These are phyloP conservation scores for Toxotes lorentzi DNA, from an alignment of 2,797 vertebrate genomes.

Conservation along the genomic window DNA sequence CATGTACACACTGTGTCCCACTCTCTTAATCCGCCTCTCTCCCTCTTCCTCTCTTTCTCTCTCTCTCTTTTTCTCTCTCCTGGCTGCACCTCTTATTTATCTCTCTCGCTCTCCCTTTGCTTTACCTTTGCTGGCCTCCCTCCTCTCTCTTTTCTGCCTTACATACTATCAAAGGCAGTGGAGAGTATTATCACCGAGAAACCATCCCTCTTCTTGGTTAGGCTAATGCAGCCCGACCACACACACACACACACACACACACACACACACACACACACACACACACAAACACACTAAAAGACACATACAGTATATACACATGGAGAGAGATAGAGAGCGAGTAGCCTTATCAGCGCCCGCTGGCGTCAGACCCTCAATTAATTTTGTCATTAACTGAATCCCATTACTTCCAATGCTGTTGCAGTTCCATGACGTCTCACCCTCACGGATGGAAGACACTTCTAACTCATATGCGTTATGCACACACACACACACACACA, in stretches of 20 bases:
- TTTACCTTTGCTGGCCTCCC: slow-evolving; percentile 33
- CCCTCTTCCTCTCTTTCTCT: slow-evolving; percentile 1
- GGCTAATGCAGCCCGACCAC: slow-evolving; percentile 42
- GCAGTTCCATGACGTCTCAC: slow-evolving; percentile 44
- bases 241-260: too few species aligned
- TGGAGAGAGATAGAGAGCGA: slow-evolving; percentile 1
- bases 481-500: background rate
- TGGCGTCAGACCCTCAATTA: slow-evolving; percentile 73
- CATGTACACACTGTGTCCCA: slow-evolving; percentile 64
- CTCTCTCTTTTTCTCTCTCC: slow-evolving; percentile 14
- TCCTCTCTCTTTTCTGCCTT: slow-evolving; percentile 26
- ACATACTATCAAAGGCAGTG: slow-evolving; percentile 57
- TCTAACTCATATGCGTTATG: slow-evolving; percentile 23
- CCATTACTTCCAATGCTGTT: slow-evolving; percentile 62
- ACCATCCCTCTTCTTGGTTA: slow-evolving; percentile 43
- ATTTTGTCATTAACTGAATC: slow-evolving; percentile 78
- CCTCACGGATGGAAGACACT: slow-evolving; percentile 38
- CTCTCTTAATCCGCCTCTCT: slow-evolving; percentile 60
- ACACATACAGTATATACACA: slow-evolving; percentile 24
- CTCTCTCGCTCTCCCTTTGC: slow-evolving; percentile 43
- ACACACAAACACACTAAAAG: slow-evolving; percentile 30
- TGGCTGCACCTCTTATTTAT: slow-evolving; percentile 60
- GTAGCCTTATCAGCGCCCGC: slow-evolving; percentile 63
- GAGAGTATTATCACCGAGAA: slow-evolving; percentile 66
- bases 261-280: slow-evolving; percentile 27